Evolutionary conservation across 2,113 vertebrate genomes (phyloP).

Genomic region (Tringa solitaria): DNA sequence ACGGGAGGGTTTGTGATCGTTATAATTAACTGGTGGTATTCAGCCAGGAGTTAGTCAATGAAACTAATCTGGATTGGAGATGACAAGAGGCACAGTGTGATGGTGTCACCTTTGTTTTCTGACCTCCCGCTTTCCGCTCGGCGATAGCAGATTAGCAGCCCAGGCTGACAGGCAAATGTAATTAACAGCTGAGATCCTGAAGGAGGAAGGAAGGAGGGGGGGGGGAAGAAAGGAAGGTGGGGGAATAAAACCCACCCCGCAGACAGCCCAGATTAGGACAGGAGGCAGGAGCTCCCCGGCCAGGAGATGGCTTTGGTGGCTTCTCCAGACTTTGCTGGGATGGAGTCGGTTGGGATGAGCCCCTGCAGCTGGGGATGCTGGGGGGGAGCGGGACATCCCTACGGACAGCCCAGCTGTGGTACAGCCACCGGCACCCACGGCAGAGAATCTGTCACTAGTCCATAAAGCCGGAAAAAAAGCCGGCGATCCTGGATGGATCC

Average conservation of each 20-base stretch:
- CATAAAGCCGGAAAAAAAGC: neutral
- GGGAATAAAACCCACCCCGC: neutral
- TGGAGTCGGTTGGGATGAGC: neutral
- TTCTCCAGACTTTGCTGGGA: neutral
- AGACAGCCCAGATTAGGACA: neutral
- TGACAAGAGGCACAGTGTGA: slow-evolving; percentile 64
- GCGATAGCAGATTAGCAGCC: slow-evolving; percentile 69
- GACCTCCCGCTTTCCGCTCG: slow-evolving; percentile 51
- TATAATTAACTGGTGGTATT: slow-evolving; percentile 77
- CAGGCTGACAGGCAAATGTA: slow-evolving; percentile 63
- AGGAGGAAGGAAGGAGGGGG: neutral
- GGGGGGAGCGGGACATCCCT: neutral
- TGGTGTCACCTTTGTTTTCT: slow-evolving; percentile 71
- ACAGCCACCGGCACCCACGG: neutral
- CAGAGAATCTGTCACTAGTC: neutral
- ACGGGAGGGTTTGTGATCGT: slow-evolving; percentile 64
- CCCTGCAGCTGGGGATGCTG: neutral
- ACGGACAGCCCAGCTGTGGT: neutral
- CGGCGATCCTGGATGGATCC: accelerated
- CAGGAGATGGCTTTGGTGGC: neutral
- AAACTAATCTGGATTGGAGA: slow-evolving; percentile 68
- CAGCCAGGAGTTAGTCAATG: slow-evolving; percentile 71
- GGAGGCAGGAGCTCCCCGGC: neutral
- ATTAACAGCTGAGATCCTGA: slow-evolving; percentile 75
- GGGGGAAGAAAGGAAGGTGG: neutral